phyloP scores from a whole-genome alignment of 2,888 invertebrate genomes.

The Hedya salicella region DNA sequence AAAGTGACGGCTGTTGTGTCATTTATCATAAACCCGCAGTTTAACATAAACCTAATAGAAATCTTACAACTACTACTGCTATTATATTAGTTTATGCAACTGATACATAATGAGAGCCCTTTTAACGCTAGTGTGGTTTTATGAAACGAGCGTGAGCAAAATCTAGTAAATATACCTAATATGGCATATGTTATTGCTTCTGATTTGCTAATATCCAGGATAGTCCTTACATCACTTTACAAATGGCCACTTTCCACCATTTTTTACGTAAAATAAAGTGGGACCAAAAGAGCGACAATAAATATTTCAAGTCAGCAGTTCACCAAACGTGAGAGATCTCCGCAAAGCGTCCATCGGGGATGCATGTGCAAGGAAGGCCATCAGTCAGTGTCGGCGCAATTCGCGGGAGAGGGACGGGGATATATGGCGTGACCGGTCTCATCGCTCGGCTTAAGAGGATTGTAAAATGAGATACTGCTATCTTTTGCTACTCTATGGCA shows the following conservation, averaged over 20 bases:
- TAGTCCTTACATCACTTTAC: no score
- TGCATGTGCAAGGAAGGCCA: conserved; percentile 17
- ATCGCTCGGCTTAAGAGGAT: conserved; percentile 6
- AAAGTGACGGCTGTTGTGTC: no score
- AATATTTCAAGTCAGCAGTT: neutral
- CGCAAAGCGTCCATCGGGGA: conserved; percentile 7
- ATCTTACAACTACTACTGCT: no score
- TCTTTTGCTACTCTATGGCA: conserved; percentile 8
- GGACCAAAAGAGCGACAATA: conserved; percentile 11
- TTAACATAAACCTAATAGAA: no score
- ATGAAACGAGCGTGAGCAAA: no score
- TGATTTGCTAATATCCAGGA: neutral
- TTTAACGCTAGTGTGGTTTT: no score
- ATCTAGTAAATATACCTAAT: no score
- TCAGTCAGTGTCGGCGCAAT: conserved; percentile 25
- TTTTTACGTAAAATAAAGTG: neutral
- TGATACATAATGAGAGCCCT: no score
- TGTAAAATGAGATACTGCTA: conserved; percentile 20
- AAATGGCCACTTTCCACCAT: neutral
- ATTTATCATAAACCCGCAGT: no score
- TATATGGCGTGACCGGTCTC: conserved; percentile 14
- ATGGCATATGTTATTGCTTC: no score
- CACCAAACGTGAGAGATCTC: conserved; percentile 12
- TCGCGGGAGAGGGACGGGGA: conserved; percentile 15
- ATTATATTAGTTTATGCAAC: no score